Base-by-base conservation (phyloP, 92 coral and sea anemone species). In the Muricea muricata region DNA sequence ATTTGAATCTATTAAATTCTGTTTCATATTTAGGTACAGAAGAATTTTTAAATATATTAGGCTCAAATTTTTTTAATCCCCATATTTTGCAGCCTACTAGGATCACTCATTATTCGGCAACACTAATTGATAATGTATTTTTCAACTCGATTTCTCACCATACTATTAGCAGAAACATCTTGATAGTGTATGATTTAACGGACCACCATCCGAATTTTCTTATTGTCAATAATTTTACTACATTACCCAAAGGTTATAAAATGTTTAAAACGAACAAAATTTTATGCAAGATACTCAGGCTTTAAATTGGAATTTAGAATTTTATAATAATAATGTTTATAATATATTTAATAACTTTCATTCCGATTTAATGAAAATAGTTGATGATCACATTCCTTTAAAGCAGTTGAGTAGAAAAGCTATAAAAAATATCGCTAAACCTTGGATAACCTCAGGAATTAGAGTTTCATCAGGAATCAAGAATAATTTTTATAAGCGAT, bases 51-150 rank as follows among this genome's bases (percentile, higher is more conserved):
- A 88, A 88, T 65, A 82, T 87, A 47, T 45, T 82, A 61, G 70
- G 84, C 20, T 30, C 85, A 21, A 24, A 71, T 66, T 70, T 69
- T 50, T 87, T 87, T 32, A 86, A 72, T 73, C 91, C 91, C 17
- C 87, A 87, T 28, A 89, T 89, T 31, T 65, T 84, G 13, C 68
- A 84, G 75, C 88, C 91, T 7, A 88, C 88, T 37, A 78, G 91
- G 46, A 88, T 85, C 42, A 89, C 92, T 30, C 67, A 88, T 24
- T 82, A 85, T 47, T 89, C 89, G 34, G 89, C 86, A 7, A 89
- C 87, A 13, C 20, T 63, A 63, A 69, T 69, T 69, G 75, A 69
- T 23, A 69, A 69, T 34, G 25, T 80, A 5, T 80, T 66, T 55
- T 31, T 80, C 33, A 80, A 80, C 33, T 67, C 69, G 18, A 26